Evolutionary conservation across 2,888 invertebrate genomes (phyloP), one percentile per base, ranked within the genome.

Genomic region (Xylota sylvarum): DNA sequence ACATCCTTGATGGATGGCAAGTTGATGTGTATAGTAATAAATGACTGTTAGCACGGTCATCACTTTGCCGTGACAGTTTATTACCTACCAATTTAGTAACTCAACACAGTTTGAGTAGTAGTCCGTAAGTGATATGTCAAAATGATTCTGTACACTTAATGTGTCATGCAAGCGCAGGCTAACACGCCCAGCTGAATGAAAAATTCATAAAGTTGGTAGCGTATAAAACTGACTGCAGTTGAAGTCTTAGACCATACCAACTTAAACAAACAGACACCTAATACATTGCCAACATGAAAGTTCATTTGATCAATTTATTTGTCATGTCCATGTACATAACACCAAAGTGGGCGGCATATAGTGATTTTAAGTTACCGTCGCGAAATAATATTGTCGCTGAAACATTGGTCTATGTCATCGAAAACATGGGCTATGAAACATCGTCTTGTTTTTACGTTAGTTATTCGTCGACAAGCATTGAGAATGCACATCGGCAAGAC

Each of bases 401-500:
- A 0, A 37, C 50, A 5, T 12, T 84, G 9, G 62, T 58, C 0
- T 65, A 48, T 27, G 58, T 64, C 7, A 17, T 74, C 0, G 30
- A 70, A 23, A 46, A 79, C 1, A 84, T 79, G 7, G 62, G 56
- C 32, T 10, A 50, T 4, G 2, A 64, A n/a, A 23, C 50, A n/a
- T 55, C 56, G 5, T 27, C 64, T 14, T 10, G 23, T 19, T 46
- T 79, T 0, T 50, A 84, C n/a, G 32, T 84, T 4, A 56, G 48
- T 14, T 84, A 64, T n/a, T 79, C 79, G 5, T 55, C 84, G 5
- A 48, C 2, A 50, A 79, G n/a, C 35, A 2, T 17, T 0, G 10
- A 50, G 19, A 79, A 27, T 48, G 69, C 64, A 0, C 43, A 74
- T 43, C 56, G 48, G 0, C 84, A 84, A 64, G 17, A 69, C 2